Conservation (phyloP, 2,797 vertebrate species). For the Enteromius afrohamiltoni region DNA sequence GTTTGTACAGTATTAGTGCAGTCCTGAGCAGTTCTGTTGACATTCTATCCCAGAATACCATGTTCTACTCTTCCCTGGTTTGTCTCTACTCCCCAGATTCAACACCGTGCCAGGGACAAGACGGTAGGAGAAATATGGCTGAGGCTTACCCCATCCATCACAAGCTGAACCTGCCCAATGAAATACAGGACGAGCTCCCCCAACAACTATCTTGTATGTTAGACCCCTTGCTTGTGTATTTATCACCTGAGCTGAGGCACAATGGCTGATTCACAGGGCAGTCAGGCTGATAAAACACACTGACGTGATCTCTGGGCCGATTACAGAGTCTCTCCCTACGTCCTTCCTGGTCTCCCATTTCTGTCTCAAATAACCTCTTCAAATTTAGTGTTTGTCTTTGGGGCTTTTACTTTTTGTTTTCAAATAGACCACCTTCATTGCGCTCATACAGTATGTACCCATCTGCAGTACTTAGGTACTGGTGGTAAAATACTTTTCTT, state of each 20-base stretch:
- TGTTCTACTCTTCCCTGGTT: conserved; percentile 8
- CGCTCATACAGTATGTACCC: not conserved
- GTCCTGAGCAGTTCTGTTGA: conserved; percentile 3
- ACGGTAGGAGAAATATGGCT: conserved; percentile 57
- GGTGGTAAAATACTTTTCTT: conserved; percentile 14
- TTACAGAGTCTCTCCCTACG: conserved; percentile 54
- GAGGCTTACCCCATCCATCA: conserved; percentile 76
- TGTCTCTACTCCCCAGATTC: conserved; percentile 20
- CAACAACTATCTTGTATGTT: conserved; percentile 80
- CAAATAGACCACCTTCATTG: conserved; percentile 32
- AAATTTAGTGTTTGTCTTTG: conserved; percentile 56
- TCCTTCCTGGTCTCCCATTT: conserved; percentile 52
- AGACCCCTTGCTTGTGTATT: conserved; percentile 78
- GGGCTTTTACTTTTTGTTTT: conserved; percentile 56
- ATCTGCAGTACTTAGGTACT: conserved; percentile 10
- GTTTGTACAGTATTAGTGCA: not conserved
- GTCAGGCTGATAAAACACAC: conserved; percentile 73
- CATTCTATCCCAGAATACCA: conserved; percentile 10
- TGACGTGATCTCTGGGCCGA: conserved; percentile 71
- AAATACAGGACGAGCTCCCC: conserved; percentile 73
- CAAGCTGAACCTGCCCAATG: conserved; percentile 67
- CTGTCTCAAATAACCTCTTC: conserved; percentile 50
- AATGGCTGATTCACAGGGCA: conserved; percentile 77
- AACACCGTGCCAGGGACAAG: conserved; percentile 50
- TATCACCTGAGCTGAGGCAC: conserved; percentile 77